A percentile compares a stretch with the other conserved stretches of the same genome.
phyloP scores from a whole-genome alignment of 1,140 invertebrate genomes.

The Lepidurus couesii region DNA sequence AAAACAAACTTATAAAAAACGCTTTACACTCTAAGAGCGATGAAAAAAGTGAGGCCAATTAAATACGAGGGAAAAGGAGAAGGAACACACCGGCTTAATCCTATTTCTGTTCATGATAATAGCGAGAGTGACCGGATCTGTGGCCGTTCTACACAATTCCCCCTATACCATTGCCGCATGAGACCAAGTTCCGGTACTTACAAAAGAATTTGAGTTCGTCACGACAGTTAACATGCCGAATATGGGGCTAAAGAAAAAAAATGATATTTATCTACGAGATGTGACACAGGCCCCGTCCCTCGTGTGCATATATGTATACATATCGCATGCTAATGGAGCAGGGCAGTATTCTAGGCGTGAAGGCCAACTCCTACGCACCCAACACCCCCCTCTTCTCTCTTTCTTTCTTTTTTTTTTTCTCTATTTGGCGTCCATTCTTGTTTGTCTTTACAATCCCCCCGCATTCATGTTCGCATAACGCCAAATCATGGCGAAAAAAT shows the following conservation, averaged over 20 bases:
- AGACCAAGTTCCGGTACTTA: not conserved
- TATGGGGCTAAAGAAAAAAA: not conserved
- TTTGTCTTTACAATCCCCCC: not conserved
- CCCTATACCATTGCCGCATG: not conserved
- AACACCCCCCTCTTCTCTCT: not conserved
- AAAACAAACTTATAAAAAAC: not conserved
- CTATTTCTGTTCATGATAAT: not conserved
- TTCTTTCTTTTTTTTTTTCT: not conserved
- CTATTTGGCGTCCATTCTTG: not conserved
- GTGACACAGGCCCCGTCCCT: not conserved
- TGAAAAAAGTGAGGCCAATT: not conserved
- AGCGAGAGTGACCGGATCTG: not conserved
- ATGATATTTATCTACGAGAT: not conserved
- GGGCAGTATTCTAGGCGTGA: not conserved
- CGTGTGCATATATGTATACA: not conserved
- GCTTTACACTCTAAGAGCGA: not conserved
- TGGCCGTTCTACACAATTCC: not conserved
- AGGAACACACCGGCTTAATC: not conserved
- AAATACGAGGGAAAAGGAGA: not conserved
- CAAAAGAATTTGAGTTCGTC: not conserved
- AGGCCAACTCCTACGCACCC: not conserved
- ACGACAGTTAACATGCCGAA: not conserved
- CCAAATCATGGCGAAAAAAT: conserved; percentile 4
- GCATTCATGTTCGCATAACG: not conserved
- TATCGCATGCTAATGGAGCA: not conserved